These are phyloP conservation scores for Micropoecilia bifurca DNA, from an alignment of 2,797 vertebrate genomes.

Conservation along the genomic window DNA sequence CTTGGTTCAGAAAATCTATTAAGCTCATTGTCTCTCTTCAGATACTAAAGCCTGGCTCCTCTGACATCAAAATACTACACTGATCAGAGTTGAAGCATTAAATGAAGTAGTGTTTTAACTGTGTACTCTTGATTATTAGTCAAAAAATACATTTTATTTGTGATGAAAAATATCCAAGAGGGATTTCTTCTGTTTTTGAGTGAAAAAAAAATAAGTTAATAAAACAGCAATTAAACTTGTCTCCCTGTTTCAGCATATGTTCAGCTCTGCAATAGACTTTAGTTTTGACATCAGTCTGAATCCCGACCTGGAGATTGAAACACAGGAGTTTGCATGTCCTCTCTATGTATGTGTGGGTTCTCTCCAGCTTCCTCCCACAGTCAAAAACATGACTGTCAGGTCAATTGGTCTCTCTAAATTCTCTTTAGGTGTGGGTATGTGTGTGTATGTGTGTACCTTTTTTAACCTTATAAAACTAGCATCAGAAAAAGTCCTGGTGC, in stretches of 20 bases:
- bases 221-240: not conserved
- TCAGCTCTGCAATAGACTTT: not conserved
- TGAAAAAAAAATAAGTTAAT: not conserved
- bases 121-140: not conserved
- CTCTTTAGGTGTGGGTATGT: no score
- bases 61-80: not conserved
- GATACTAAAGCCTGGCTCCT: slow-evolving; percentile 31
- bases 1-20: slow-evolving; percentile 46
- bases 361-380: no score
- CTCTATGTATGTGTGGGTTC: no score
- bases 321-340: no score
- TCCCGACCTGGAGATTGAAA: not conserved
- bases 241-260: not conserved
- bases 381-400: no score
- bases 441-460: no score
- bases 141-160: not conserved
- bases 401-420: no score
- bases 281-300: not conserved
- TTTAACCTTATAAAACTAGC: no score
- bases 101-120: not conserved
- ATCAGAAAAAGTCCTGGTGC: no score
- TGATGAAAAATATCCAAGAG: not conserved
- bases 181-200: not conserved
- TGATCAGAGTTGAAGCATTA: not conserved
- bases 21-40: slow-evolving; percentile 39